Conservation (phyloP, 2,888 invertebrate species). For the Margaritifera margaritifera region DNA sequence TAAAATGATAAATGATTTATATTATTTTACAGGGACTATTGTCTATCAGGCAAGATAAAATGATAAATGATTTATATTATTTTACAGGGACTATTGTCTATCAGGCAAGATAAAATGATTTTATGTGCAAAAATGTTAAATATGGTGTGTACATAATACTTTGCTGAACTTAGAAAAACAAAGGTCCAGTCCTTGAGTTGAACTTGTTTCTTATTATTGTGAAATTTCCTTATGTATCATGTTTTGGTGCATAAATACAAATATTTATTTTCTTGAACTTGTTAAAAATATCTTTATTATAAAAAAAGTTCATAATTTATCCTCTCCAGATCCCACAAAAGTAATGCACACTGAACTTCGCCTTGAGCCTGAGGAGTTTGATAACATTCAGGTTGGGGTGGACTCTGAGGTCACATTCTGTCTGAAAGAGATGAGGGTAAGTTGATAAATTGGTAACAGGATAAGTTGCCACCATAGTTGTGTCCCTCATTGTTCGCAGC, state of each 20-base stretch:
- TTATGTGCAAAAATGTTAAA: too few species aligned
- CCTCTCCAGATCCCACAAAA: constrained; percentile 78
- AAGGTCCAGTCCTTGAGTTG: too few species aligned
- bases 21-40: too few species aligned
- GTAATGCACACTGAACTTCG: constrained; percentile 85
- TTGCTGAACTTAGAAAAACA: too few species aligned
- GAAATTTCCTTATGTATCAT: not conserved
- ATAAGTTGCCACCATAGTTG: not conserved
- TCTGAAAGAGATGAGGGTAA: constrained; percentile 84
- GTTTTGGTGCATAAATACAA: too few species aligned
- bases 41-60: too few species aligned
- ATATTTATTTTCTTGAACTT: not conserved
- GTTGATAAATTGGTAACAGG: constrained; percentile 13
- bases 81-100: too few species aligned
- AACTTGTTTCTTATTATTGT: not conserved
- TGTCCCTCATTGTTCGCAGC: not conserved
- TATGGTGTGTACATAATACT: too few species aligned
- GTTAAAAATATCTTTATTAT: not conserved
- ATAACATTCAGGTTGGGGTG: constrained; percentile 78
- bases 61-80: too few species aligned
- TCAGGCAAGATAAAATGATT: too few species aligned
- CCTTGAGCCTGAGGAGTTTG: constrained; percentile 84
- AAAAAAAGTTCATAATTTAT: not conserved
- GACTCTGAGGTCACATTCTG: constrained; percentile 88
- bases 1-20: too few species aligned